phyloP scores from a whole-genome alignment of 2,797 vertebrate genomes.

The Hirundo rustica region DNA sequence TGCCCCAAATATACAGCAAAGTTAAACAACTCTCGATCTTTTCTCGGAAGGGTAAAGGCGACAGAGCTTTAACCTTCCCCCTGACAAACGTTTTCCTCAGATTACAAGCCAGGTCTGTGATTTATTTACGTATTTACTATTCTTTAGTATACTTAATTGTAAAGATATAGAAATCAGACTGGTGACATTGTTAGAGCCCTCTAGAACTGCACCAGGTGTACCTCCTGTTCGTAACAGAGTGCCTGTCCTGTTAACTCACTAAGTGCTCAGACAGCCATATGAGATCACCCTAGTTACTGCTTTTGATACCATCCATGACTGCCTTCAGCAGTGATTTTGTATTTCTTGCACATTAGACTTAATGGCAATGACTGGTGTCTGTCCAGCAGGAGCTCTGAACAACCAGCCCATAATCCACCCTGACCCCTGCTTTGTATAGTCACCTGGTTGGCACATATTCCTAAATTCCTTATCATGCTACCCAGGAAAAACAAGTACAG shows the following conservation, averaged over 20 bases:
- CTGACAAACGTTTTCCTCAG: not conserved
- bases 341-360: not conserved
- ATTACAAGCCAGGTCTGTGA: not conserved
- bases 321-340: not conserved
- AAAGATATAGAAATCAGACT: not conserved
- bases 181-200: not conserved
- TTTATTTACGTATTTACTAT: not conserved
- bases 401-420: not conserved
- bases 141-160: not conserved
- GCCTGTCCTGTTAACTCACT: not conserved
- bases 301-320: rapidly evolving
- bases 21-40: not conserved
- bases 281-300: not conserved
- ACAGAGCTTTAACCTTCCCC: not conserved
- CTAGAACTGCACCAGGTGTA: not conserved
- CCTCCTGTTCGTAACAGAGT: not conserved
- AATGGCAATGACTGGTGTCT: not conserved
- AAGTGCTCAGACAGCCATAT: not conserved
- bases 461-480: not conserved
- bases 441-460: not conserved
- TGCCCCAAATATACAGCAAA: not conserved
- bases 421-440: not conserved
- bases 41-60: not conserved
- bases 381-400: not conserved
- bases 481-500: not conserved